Evolutionary conservation across 2,113 vertebrate genomes (phyloP).

Genomic region (Myotis lucifugus): DNA sequence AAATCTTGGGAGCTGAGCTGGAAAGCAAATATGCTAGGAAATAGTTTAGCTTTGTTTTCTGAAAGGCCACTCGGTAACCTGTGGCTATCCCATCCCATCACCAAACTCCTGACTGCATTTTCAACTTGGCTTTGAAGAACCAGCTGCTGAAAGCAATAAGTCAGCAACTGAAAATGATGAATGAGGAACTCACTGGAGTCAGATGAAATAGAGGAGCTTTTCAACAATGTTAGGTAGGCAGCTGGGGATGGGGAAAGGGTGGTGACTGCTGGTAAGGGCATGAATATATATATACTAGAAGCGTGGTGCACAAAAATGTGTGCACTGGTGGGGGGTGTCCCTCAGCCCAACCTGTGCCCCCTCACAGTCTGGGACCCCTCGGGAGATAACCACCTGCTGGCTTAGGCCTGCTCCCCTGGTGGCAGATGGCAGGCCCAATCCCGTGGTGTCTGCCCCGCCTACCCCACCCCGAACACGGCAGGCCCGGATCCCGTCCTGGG

Average conservation of each 20-base stretch:
- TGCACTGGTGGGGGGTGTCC: too few relatives aligned
- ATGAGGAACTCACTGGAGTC: not conserved
- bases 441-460: too few relatives aligned
- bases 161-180: constrained; percentile 4
- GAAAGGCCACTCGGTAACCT: not conserved
- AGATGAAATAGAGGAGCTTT: not conserved
- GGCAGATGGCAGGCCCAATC: too few relatives aligned
- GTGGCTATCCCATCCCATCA: not conserved
- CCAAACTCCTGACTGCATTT: not conserved
- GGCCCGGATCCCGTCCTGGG: too few relatives aligned
- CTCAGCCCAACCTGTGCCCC: too few relatives aligned
- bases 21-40: not conserved
- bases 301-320: too few relatives aligned
- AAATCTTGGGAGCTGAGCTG: not conserved
- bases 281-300: too few relatives aligned
- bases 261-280: not conserved
- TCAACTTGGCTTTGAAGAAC: constrained; percentile 17
- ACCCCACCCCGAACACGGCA: too few relatives aligned
- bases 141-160: constrained; percentile 25
- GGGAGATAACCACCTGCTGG: too few relatives aligned
- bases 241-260: not conserved
- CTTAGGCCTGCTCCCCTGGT: too few relatives aligned
- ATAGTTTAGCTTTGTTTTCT: not conserved
- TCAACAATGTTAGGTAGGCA: not conserved
- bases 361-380: too few relatives aligned